phyloP scores from a whole-genome alignment of 2,888 invertebrate genomes.

The Syrista parreyssii region DNA sequence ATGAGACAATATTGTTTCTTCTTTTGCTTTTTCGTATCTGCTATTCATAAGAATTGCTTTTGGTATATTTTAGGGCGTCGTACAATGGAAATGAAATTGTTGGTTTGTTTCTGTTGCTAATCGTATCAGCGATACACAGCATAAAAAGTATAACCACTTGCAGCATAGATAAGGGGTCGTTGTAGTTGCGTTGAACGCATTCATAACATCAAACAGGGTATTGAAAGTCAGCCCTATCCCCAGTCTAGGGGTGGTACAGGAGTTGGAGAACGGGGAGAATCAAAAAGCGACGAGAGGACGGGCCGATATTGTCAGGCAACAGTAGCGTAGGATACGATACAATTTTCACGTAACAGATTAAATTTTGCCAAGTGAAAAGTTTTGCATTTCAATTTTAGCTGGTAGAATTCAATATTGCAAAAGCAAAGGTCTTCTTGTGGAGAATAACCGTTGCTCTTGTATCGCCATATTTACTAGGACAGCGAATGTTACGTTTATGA shows the following conservation, averaged over 20 bases:
- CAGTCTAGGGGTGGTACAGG: constrained; percentile 11
- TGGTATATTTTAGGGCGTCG: constrained; percentile 9
- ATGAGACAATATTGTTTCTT: constrained; percentile 3
- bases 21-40: background rate
- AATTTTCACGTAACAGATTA: constrained; percentile 26
- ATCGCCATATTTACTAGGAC: background rate
- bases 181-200: constrained; percentile 44
- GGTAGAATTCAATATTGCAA: background rate
- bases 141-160: constrained; percentile 51
- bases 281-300: constrained; percentile 41
- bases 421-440: background rate
- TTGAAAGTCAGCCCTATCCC: constrained; percentile 58
- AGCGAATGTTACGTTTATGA: background rate
- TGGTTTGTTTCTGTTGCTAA: constrained; percentile 40
- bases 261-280: constrained; percentile 36
- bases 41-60: background rate
- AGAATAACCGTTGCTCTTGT: background rate
- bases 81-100: constrained; percentile 2
- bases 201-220: constrained; percentile 60
- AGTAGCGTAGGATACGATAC: constrained; percentile 28
- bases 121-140: constrained; percentile 39
- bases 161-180: constrained; percentile 22
- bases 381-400: background rate
- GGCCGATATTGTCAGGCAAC: constrained; percentile 34
- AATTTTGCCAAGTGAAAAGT: background rate